These are phyloP conservation scores for Cyrtorhinus lividipennis DNA, from an alignment of 1,140 invertebrate species.

Conservation along the genomic window DNA sequence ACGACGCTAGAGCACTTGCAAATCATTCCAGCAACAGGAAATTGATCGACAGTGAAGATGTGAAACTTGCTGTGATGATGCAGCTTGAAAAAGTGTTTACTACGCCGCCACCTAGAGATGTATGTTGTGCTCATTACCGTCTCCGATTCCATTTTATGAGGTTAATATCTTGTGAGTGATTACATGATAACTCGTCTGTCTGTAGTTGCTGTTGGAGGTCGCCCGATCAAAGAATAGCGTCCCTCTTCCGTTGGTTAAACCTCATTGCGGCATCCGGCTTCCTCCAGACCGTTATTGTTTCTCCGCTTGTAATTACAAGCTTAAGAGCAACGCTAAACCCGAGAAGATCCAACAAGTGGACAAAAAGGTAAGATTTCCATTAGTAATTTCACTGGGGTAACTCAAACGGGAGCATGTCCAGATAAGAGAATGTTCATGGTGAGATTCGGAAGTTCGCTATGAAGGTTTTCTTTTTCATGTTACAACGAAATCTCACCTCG, in stretches of 20 bases:
- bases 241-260: slow-evolving; percentile 76
- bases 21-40: slow-evolving; percentile 79
- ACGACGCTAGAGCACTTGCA: slow-evolving; percentile 81
- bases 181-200: not conserved
- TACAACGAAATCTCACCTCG: slow-evolving; percentile 3
- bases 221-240: slow-evolving; percentile 73
- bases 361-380: slow-evolving; percentile 22
- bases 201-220: slow-evolving; percentile 71
- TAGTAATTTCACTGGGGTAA: no score
- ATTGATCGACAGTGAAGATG: slow-evolving; percentile 79
- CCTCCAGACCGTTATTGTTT: slow-evolving; percentile 84
- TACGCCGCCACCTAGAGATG: slow-evolving; percentile 80
- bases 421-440: no score
- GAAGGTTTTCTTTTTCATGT: no score
- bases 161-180: slow-evolving; percentile 9
- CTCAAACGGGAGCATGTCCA: no score
- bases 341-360: not conserved
- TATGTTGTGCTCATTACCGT: slow-evolving; percentile 34
- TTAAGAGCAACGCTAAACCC: slow-evolving; percentile 28
- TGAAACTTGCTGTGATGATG: slow-evolving; percentile 76
- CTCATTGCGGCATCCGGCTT: slow-evolving; percentile 73
- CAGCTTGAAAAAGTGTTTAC: slow-evolving; percentile 79
- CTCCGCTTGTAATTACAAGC: slow-evolving; percentile 60
- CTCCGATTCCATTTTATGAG: no score
- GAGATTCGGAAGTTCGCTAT: no score